These are phyloP conservation scores for Mareca penelope DNA, from an alignment of 2,797 vertebrate species.

Conservation along the genomic window DNA sequence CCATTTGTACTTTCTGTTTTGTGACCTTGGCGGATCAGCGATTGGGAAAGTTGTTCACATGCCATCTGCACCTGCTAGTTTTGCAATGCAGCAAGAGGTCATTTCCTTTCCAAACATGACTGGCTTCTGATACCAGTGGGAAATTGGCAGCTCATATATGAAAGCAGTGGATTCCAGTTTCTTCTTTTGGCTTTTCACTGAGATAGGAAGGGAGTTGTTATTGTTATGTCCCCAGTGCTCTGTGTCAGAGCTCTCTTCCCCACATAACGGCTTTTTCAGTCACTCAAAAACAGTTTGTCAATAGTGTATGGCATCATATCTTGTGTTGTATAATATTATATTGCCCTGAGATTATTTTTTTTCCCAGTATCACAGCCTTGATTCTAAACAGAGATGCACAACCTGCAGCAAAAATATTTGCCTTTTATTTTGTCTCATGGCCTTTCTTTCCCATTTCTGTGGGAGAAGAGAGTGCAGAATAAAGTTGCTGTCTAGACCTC, in stretches of 20 bases:
- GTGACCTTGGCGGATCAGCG: neutral
- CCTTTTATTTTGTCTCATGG: neutral
- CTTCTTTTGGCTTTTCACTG: neutral
- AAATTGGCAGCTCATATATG: slow-evolving; percentile 25
- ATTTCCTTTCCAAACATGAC: slow-evolving; percentile 30
- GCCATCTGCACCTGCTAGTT: neutral
- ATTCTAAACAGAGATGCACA: neutral
- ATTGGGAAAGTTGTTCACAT: neutral
- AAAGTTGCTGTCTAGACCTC: neutral
- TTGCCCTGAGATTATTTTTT: neutral
- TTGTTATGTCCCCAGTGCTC: neutral
- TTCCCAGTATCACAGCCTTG: neutral
- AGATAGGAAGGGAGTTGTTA: slow-evolving; percentile 30
- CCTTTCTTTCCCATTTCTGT: neutral
- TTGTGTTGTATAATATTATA: neutral
- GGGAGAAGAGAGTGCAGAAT: neutral
- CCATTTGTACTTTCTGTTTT: neutral
- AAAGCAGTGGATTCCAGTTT: slow-evolving; percentile 30
- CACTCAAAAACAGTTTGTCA: neutral
- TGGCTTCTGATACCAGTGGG: slow-evolving; percentile 5
- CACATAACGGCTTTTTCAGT: slow-evolving; percentile 12
- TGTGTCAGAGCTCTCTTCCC: slow-evolving; percentile 1
- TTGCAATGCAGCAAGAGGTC: neutral
- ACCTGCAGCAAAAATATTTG: neutral
- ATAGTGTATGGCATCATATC: neutral